Base-by-base conservation (phyloP, 2,797 vertebrate genomes). In the Micromesistius poutassou region DNA sequence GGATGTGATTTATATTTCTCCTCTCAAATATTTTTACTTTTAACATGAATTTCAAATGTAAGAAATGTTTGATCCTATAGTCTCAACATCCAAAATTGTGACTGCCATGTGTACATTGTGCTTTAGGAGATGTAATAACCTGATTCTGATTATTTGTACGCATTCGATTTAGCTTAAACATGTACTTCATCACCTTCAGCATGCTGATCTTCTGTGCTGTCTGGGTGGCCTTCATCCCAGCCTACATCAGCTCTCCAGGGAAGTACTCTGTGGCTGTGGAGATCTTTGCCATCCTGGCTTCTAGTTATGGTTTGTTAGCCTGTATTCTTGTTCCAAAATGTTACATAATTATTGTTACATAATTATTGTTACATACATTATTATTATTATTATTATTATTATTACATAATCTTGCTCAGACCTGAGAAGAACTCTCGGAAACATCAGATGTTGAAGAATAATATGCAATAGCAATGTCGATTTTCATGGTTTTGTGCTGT, bases 151-250 rank as follows among this genome's bases (percentile, higher is more conserved):
- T 33, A 12, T 28, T 66, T 66, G 74, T 80, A 25, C 35, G 50
- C 40, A 3, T 7, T 77, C 95, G 94, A 79, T 94, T 95, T 87
- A 95, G 94, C 82, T 94, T 95, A 33, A 73, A 94, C 93, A 1
- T 95, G 93, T 77, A 89, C 78, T 89, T 95, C 76, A 95, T 95
- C 86, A 93, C 93, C 1, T 95, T 95, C 88, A 95, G 95, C 82
- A 94, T 95, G 94, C 81, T 95, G 2, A 94, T 95, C 77, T 95
- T 95, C 79, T 94, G 93, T 81, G 90, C 93, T 0, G 94, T 95
- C 72, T 95, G 94, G 94, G 88, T 93, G 30, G 91, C 93, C 9
- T 95, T 95, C 31, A 85, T 95, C 62, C 95, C 94, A 0, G 94
- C 94, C 8, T 95, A 94, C 81, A 89, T 94, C 85, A 94, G 91